Evolutionary conservation across 1,140 invertebrate genomes (phyloP).

Genomic region (Xylocopa sonorina): DNA sequence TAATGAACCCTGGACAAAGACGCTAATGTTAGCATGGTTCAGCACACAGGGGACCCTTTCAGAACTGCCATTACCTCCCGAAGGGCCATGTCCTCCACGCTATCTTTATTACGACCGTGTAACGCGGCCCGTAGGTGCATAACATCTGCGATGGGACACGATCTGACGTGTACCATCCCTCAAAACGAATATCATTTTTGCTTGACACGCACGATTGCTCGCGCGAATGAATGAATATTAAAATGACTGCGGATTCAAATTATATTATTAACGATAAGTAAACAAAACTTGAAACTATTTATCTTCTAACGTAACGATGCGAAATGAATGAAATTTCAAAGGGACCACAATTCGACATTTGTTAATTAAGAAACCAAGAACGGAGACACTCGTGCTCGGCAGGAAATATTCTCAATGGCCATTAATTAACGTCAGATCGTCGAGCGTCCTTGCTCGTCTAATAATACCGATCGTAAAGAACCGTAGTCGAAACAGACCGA

Average conservation of each 20-base stretch:
- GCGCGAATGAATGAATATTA: neutral
- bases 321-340: too few species aligned
- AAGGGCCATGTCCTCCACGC: neutral
- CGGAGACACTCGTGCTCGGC: neutral
- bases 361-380: neutral
- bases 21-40: neutral
- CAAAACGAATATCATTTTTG: neutral
- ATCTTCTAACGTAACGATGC: too few species aligned
- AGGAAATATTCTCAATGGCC: neutral
- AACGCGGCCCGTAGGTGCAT: neutral
- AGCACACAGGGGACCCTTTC: neutral
- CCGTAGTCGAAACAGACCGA: constrained; percentile 32
- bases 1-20: constrained; percentile 32
- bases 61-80: constrained; percentile 2
- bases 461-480: constrained; percentile 15
- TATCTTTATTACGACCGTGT: constrained; percentile 21
- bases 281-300: too few species aligned
- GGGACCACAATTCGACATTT: too few species aligned
- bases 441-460: neutral
- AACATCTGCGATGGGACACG: neutral
- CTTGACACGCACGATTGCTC: neutral
- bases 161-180: neutral
- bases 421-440: constrained; percentile 23
- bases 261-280: too few species aligned
- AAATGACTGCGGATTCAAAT: neutral